These are phyloP conservation scores for Paedocypris sp. DNA, from an alignment of 2,113 vertebrate species.

Conservation along the genomic window DNA sequence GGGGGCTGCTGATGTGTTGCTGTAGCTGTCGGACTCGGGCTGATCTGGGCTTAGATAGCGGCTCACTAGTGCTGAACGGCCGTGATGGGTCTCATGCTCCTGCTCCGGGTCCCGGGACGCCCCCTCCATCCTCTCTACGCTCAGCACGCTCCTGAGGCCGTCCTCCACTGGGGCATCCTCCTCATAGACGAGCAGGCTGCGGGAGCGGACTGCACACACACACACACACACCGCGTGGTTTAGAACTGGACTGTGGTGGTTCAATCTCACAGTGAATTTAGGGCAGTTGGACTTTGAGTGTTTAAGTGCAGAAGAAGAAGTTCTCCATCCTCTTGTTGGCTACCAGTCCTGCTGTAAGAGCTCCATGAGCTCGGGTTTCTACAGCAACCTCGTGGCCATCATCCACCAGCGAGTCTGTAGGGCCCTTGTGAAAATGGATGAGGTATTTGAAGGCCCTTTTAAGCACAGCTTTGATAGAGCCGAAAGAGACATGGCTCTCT, in stretches of 20 bases:
- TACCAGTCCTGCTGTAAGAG: too few relatives aligned
- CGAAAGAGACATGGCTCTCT: background rate
- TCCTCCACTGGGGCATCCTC: constrained; percentile 78
- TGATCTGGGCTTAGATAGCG: constrained; percentile 69
- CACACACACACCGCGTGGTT: background rate
- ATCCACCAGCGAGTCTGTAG: constrained; percentile 3
- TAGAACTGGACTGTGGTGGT: too few relatives aligned
- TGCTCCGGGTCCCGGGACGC: constrained; percentile 49
- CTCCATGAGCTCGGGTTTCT: constrained; percentile 26
- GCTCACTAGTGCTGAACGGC: constrained; percentile 53
- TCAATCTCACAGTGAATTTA: too few relatives aligned
- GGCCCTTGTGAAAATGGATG: constrained; percentile 23
- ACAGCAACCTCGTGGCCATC: constrained; percentile 29
- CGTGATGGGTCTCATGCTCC: constrained; percentile 17
- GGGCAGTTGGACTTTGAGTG: too few relatives aligned
- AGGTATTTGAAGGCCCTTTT: constrained; percentile 9
- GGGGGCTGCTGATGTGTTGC: constrained; percentile 45
- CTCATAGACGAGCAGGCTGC: constrained; percentile 91
- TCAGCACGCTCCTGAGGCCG: constrained; percentile 58
- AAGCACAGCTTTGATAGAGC: constrained; percentile 11
- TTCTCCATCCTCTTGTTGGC: background rate
- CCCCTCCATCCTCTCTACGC: constrained; percentile 64
- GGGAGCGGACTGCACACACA: constrained; percentile 80
- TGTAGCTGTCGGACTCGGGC: constrained; percentile 41
- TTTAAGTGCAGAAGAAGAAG: background rate